Percentiles rank a stretch among this genome's conserved stretches.
phyloP scores from a whole-genome alignment of 2,797 vertebrate species.

The Siniperca scherzeri region DNA sequence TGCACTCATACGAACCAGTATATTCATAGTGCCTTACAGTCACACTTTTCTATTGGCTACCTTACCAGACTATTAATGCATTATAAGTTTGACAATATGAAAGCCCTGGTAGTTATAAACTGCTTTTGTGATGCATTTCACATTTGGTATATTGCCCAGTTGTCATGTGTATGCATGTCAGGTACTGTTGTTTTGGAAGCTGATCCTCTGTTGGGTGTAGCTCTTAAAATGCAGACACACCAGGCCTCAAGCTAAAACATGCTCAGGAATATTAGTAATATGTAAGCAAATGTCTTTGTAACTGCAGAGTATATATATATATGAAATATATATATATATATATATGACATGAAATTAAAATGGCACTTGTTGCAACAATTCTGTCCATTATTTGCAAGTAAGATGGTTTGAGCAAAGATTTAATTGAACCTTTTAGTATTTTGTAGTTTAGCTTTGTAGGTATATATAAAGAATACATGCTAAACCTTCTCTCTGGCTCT shows the following conservation, averaged over 20 bases:
- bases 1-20: constrained; percentile 58
- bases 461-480: neutral
- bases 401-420: neutral
- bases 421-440: neutral
- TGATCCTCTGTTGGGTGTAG: constrained; percentile 75
- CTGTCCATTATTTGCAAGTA: constrained; percentile 46
- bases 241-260: constrained; percentile 88
- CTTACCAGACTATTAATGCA: constrained; percentile 25
- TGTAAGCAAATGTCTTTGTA: constrained; percentile 75
- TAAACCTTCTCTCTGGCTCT: neutral
- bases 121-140: constrained; percentile 44
- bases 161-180: constrained; percentile 55
- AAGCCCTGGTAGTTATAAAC: constrained; percentile 27
- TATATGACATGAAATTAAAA: constrained; percentile 69
- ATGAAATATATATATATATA: constrained; percentile 39
- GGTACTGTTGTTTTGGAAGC: constrained; percentile 64
- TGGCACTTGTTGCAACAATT: constrained; percentile 25
- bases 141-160: constrained; percentile 51
- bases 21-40: constrained; percentile 78
- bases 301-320: constrained; percentile 49
- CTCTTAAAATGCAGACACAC: constrained; percentile 85
- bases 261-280: constrained; percentile 80
- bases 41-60: constrained; percentile 42
- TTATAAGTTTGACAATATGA: constrained; percentile 34
- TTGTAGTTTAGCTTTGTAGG: neutral